Percentiles rank a stretch among this genome's conserved stretches.
Conservation (phyloP, 2,113 vertebrate species). For the Myrmophylax atrothorax region DNA sequence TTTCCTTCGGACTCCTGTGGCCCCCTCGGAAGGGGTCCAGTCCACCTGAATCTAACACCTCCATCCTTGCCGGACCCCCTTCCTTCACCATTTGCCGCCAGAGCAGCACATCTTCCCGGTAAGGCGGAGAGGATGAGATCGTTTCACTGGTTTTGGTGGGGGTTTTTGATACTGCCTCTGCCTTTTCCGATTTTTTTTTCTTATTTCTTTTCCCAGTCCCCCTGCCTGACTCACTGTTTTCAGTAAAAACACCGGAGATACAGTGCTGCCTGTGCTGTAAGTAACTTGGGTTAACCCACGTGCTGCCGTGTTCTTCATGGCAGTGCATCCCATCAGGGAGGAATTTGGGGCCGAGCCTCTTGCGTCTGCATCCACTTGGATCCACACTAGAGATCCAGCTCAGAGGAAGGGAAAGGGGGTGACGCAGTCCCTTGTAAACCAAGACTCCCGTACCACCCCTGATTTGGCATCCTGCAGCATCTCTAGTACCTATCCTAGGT, state of each 20-base stretch:
- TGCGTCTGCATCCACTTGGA: background rate
- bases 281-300: fast-evolving
- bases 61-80: background rate
- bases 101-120: fast-evolving
- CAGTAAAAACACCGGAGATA: background rate
- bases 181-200: background rate
- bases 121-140: background rate
- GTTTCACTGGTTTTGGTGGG: background rate
- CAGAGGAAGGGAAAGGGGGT: background rate
- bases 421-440: background rate
- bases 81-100: background rate
- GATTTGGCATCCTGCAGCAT: background rate
- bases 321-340: background rate
- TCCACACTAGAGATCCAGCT: background rate
- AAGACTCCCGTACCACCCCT: background rate
- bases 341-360: background rate
- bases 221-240: background rate
- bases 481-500: background rate
- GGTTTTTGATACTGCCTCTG: background rate
- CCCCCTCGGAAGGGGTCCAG: background rate
- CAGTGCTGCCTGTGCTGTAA: background rate
- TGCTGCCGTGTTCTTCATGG: fast-evolving
- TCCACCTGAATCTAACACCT: background rate
- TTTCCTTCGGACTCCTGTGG: background rate
- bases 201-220: background rate